phyloP scores from a whole-genome alignment of 2,797 vertebrate genomes.

The Cryptoprocta ferox region DNA sequence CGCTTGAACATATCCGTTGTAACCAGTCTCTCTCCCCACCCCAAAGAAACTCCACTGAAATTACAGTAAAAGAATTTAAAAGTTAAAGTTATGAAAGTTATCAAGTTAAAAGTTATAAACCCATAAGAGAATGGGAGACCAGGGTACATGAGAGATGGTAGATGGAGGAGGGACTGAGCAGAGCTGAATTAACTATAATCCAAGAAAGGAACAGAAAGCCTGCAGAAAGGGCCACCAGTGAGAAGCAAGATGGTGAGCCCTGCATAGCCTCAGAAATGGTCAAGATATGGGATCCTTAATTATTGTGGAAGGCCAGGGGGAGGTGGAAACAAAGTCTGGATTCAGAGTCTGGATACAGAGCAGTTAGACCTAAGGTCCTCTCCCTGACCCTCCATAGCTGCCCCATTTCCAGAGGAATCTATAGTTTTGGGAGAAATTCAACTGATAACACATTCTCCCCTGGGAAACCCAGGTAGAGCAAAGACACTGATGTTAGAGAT shows the following conservation, averaged over 20 bases:
- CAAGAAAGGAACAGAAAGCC: not conserved
- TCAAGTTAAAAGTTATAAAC: not conserved
- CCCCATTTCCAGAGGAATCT: not conserved
- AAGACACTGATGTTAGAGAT: not conserved
- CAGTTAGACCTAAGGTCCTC: not conserved
- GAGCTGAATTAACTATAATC: not conserved
- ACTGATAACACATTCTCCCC: not conserved
- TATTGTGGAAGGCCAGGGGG: not conserved
- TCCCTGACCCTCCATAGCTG: not conserved
- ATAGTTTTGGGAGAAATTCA: not conserved
- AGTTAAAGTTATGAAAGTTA: not conserved
- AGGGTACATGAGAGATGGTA: not conserved
- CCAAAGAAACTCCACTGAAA: not conserved
- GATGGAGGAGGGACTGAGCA: not conserved
- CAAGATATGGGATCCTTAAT: accelerated
- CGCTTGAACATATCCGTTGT: not conserved
- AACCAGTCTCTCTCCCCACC: not conserved
- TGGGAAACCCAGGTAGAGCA: not conserved
- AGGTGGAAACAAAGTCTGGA: not conserved
- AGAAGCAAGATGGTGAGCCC: not conserved
- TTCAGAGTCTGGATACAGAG: not conserved
- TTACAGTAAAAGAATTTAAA: not conserved
- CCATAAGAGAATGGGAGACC: not conserved
- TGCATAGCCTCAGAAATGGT: not conserved
- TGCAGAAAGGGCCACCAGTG: not conserved